Base-by-base conservation (phyloP, 2,797 vertebrate species). In the Anguilla pacifica region DNA sequence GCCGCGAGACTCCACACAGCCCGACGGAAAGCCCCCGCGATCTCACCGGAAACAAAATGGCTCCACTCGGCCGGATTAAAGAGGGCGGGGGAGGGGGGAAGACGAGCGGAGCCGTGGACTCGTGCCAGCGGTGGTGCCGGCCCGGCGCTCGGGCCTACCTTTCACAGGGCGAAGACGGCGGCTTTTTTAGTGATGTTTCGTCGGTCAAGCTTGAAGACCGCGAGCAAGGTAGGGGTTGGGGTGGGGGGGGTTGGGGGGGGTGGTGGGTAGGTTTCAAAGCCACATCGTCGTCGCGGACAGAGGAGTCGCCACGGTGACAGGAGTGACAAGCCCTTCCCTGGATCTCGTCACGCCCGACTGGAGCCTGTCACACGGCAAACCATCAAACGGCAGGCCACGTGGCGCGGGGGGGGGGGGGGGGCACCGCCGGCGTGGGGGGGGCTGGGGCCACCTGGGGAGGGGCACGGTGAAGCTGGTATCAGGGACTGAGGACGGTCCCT, bases 361-460 rank as follows among this genome's bases (percentile, higher is more conserved):
- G 72, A 6, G 28, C 28, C 72, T 77, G 92, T 92, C 93, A 92
- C 91, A 90, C 91, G 89, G 91, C 91, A 35, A 94, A 91, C 89
- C 89, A 88, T 90, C 91, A 89, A 88, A 87, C 79, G 9, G 55
- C 83, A 31, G 74, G 61, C 87, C 85, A 85, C 43, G 88, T 88
- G 85, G 83, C 86, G 81, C 87, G n/a, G n/a, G n/a, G n/a, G 84
- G 85, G 89, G 59, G 88, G 70, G 88, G 86, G 1, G 35, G 85
- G 89, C 92, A 89, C 86, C 87, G 88, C 90, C 87, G 88, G 87
- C 89, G 53, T 35, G 77, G 83, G 64, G 51, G 77, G 86, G 82
- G 1, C 79, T 88, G 86, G n/a, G n/a, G 85, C 89, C 92, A 89
- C 86, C 87, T 89, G 1, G 86, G 88, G 88, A 88, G 64, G 61